Evolutionary conservation across 1,140 invertebrate genomes (phyloP).

Genomic region (Sycophila sp.): DNA sequence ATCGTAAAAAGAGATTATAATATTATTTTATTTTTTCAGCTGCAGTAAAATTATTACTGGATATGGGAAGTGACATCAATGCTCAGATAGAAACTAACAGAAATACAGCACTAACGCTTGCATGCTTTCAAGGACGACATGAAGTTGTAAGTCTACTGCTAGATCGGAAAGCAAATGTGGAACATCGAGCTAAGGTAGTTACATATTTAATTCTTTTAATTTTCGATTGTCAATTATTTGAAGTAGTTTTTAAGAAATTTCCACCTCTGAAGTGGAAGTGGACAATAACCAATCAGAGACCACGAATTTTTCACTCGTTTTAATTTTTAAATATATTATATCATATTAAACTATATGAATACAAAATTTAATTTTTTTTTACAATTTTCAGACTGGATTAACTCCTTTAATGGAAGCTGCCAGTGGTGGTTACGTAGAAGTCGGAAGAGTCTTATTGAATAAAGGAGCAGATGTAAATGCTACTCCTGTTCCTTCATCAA

Average conservation of each 20-base stretch:
- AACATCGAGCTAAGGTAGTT: conserved; percentile 94
- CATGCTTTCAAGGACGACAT: conserved; percentile 98
- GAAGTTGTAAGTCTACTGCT: conserved; percentile 97
- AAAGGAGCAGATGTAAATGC: conserved; percentile 99
- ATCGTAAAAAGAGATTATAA: too few relatives aligned
- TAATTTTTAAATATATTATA: too few relatives aligned
- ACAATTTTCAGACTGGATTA: conserved; percentile 81
- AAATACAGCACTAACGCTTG: conserved; percentile 97
- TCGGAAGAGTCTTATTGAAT: conserved; percentile 93
- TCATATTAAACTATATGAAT: background rate
- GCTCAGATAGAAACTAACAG: conserved; percentile 99
- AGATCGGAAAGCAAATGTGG: conserved; percentile 97
- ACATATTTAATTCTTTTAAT: conserved; percentile 5
- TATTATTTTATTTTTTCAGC: conserved; percentile 60
- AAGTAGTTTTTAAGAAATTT: too few relatives aligned
- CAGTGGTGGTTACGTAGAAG: conserved; percentile 98
- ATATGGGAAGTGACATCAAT: conserved; percentile 99
- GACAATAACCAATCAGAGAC: too few relatives aligned
- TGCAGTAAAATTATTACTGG: conserved; percentile 88
- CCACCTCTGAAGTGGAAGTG: too few relatives aligned
- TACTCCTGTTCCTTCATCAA: conserved; percentile 94
- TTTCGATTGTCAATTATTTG: background rate
- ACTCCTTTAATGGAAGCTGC: conserved; percentile 99
- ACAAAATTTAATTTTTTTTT: background rate
- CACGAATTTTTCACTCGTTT: too few relatives aligned